Percentiles rank a stretch among this genome's conserved stretches.
Conservation (phyloP, 2,888 invertebrate species). For the Chalcis sispes region DNA sequence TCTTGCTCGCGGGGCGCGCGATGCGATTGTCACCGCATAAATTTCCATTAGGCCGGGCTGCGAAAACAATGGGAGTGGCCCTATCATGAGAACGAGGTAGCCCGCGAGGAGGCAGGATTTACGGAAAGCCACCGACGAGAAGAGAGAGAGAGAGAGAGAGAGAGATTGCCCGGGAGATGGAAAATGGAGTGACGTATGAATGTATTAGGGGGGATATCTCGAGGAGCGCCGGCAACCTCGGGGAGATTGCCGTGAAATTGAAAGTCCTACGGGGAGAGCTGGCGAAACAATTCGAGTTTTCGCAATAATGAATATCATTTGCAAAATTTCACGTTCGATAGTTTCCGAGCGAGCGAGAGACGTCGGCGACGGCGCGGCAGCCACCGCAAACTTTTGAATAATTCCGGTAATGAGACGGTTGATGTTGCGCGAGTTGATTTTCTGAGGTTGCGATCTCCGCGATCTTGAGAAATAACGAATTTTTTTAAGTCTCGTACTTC, state of each 20-base stretch:
- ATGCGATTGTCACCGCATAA: slow-evolving; percentile 63
- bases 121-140: slow-evolving; percentile 43
- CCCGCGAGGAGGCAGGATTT: slow-evolving; percentile 49
- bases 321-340: slow-evolving; percentile 54
- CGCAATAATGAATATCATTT: slow-evolving; percentile 55
- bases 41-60: slow-evolving; percentile 63
- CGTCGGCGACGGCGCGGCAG: neutral
- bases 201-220: slow-evolving; percentile 49
- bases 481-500: neutral
- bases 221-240: neutral
- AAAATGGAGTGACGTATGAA: slow-evolving; percentile 59
- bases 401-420: slow-evolving; percentile 35
- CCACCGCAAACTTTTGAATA: slow-evolving; percentile 26
- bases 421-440: too few species aligned
- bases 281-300: slow-evolving; percentile 54
- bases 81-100: slow-evolving; percentile 57
- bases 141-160: slow-evolving; percentile 23
- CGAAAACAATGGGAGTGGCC: slow-evolving; percentile 64
- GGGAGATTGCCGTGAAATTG: slow-evolving; percentile 55
- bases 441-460: too few species aligned
- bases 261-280: slow-evolving; percentile 43
- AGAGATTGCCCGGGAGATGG: slow-evolving; percentile 54
- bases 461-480: neutral
- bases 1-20: slow-evolving; percentile 58
- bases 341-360: neutral